phyloP scores from a whole-genome alignment of 2,797 vertebrate genomes.

The Cichlasoma orientale region DNA sequence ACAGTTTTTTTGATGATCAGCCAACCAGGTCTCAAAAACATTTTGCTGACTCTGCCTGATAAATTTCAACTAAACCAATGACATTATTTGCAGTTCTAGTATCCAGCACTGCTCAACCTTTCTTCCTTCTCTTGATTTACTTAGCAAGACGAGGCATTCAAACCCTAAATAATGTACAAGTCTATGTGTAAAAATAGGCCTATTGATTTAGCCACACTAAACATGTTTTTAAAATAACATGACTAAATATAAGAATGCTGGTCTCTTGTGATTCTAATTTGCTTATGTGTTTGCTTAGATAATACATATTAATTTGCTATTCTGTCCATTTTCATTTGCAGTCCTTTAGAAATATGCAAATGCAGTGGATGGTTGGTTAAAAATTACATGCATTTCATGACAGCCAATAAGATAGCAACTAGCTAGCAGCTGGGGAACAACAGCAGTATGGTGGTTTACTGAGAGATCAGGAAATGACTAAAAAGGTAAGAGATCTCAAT shows the following conservation, averaged over 20 bases:
- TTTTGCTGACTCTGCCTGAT: neutral
- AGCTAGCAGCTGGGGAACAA: neutral
- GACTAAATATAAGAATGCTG: neutral
- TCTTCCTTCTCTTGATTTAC: neutral
- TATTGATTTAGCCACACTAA: neutral
- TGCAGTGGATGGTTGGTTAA: neutral
- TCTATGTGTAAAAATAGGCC: neutral
- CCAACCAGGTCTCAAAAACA: neutral
- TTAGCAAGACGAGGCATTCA: neutral
- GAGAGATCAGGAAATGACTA: neutral
- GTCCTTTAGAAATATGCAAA: neutral
- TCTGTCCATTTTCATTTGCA: neutral
- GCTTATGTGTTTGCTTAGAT: neutral
- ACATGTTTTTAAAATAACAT: neutral
- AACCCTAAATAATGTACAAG: neutral
- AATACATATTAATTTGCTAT: neutral
- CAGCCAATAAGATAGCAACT: neutral
- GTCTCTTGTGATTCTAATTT: neutral
- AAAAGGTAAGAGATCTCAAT: neutral
- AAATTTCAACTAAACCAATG: neutral
- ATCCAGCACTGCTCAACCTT: neutral
- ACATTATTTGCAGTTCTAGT: neutral
- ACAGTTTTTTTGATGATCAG: neutral
- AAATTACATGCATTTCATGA: too few species aligned
- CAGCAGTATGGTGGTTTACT: neutral